These are phyloP conservation scores for Myopa testacea DNA, from an alignment of 2,888 invertebrate genomes.

Conservation along the genomic window DNA sequence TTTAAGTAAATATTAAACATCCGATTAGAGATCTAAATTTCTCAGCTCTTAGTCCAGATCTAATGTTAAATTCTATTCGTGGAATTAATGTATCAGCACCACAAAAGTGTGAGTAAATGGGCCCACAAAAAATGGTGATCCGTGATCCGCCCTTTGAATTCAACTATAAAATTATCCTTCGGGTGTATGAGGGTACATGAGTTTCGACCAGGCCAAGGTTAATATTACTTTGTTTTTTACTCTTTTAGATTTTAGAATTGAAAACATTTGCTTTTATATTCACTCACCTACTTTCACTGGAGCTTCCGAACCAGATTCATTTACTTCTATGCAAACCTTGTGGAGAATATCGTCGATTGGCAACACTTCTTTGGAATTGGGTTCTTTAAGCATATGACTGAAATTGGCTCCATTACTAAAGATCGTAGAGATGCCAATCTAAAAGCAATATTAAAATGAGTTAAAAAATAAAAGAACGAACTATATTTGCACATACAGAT, in stretches of 20 bases:
- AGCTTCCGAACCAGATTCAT: constrained; percentile 89
- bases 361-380: constrained; percentile 62
- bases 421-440: constrained; percentile 80
- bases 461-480: not conserved
- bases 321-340: constrained; percentile 87
- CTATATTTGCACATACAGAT: not conserved
- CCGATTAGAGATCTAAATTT: too few relatives aligned
- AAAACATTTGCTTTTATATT: too few relatives aligned
- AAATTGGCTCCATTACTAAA: constrained; percentile 76
- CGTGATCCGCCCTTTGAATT: too few relatives aligned
- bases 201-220: not conserved
- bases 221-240: too few relatives aligned
- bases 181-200: too few relatives aligned
- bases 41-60: not conserved
- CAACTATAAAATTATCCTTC: too few relatives aligned
- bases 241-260: too few relatives aligned
- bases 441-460: constrained; percentile 20
- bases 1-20: not conserved
- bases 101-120: too few relatives aligned
- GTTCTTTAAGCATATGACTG: constrained; percentile 71
- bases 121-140: too few relatives aligned
- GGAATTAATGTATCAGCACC: too few relatives aligned
- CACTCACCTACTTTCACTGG: constrained; percentile 73
- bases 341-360: constrained; percentile 79
- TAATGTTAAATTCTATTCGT: not conserved